A percentile compares a stretch with the other conserved stretches of the same genome.
These are phyloP conservation scores for Hassar affinis DNA, from an alignment of 2,113 vertebrate genomes.

Conservation along the genomic window DNA sequence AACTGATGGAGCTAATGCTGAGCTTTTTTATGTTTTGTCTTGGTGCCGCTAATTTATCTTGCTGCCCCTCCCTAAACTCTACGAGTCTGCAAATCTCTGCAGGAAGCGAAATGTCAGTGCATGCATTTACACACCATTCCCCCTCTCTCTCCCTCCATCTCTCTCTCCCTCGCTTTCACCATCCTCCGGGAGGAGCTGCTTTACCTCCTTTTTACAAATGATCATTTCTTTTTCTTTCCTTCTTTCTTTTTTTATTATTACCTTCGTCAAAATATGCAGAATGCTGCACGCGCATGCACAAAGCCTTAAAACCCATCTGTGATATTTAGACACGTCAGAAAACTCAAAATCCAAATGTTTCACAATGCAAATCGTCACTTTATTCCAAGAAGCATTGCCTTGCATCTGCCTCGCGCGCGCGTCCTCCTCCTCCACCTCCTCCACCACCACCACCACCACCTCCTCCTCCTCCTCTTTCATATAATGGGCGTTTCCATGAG, in stretches of 20 bases:
- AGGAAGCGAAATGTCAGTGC: constrained; percentile 46
- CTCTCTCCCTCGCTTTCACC: constrained; percentile 34
- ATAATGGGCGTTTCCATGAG: background rate
- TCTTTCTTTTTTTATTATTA: background rate
- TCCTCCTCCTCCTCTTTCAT: background rate
- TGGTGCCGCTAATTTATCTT: background rate
- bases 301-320: background rate
- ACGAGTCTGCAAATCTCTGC: constrained; percentile 55
- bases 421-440: background rate
- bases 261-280: background rate
- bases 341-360: background rate
- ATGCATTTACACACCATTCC: constrained; percentile 54
- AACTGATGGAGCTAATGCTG: background rate
- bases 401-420: background rate
- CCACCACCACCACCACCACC: constrained; percentile 37
- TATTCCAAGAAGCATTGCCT: background rate
- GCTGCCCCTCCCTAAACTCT: constrained; percentile 40
- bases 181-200: constrained; percentile 4
- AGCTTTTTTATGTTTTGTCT: background rate
- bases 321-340: background rate
- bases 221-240: background rate
- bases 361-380: background rate
- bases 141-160: constrained; percentile 63
- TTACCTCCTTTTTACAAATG: background rate
- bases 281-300: background rate